phyloP scores from a whole-genome alignment of 2,797 vertebrate genomes.

The Mormyrus proboscirostris region DNA sequence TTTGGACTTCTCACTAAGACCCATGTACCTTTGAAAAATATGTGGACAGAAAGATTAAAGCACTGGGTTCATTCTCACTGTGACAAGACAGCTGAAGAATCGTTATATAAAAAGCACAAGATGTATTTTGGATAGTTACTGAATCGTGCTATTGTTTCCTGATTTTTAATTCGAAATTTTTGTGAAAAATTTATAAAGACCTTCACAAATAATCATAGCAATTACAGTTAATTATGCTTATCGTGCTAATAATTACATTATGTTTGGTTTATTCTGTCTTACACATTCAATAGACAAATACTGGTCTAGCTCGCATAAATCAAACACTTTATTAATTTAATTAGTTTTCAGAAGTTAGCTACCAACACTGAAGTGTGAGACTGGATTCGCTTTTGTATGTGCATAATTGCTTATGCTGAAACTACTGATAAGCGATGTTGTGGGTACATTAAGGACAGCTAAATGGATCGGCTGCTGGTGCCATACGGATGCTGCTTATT shows the following conservation, averaged over 20 bases:
- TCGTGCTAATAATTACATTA: constrained; percentile 1
- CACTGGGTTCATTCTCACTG: background rate
- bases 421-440: background rate
- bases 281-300: background rate
- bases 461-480: background rate
- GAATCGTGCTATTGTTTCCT: background rate
- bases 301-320: constrained; percentile 7
- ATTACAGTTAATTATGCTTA: background rate
- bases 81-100: background rate
- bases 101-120: background rate
- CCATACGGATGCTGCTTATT: background rate
- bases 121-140: background rate
- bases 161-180: background rate
- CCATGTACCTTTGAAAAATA: constrained; percentile 10
- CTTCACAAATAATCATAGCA: constrained; percentile 8
- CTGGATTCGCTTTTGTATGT: background rate
- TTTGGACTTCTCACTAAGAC: background rate
- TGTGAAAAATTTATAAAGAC: background rate
- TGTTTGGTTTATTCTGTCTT: background rate
- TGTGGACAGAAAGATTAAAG: background rate
- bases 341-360: constrained; percentile 4
- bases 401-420: constrained; percentile 3
- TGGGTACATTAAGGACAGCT: constrained; percentile 12
- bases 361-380: background rate
- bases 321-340: background rate